Evolutionary conservation across 2,113 vertebrate genomes (phyloP), one percentile per base, ranked within the genome.

Genomic region (Triplophysa siluroides): DNA sequence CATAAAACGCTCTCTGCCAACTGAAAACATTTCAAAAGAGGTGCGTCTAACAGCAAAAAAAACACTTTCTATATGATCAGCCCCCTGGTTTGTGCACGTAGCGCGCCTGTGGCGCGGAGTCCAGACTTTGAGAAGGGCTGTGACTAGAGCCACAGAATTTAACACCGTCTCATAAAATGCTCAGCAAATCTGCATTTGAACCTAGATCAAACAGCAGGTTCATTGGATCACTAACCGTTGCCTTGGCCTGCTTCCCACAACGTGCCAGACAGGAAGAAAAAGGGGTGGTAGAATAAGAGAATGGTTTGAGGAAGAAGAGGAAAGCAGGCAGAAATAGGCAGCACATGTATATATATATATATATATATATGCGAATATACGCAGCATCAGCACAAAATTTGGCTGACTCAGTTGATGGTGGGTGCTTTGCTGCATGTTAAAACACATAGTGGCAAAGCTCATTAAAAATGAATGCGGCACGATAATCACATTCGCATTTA

Each of bases 401-500:
- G 71, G 81, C 92, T 92, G 91, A 93, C 84, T 94, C 92, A 93
- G 91, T 92, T 71, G 66, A 88, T 87, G 83, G 89, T 83, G 14
- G 43, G 76, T 89, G 87, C 89, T 88, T 88, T 86, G 86, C 91
- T 85, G 91, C 90, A 91, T 93, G 91, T 92, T 93, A 93, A 94
- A 94, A 94, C 92, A 92, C 91, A 91, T 86, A 90, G 89, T 90
- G 90, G 89, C 89, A 91, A 92, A 91, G 90, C 88, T 90, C 90
- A 94, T 94, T 94, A 94, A 94, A 94, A 93, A 94, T 94, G 92
- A 93, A 94, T 93, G 92, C 89, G 78, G 86, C 61, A 70, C 89
- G 87, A 94, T 94, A 93, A 94, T 94, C 92, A 91, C 92, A 93
- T 93, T 93, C 92, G 70, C 92, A 89, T 92, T 93, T 93, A 93